Conservation (phyloP, 2,113 vertebrate genomes). For the Chamaetylas fuelleborni region DNA sequence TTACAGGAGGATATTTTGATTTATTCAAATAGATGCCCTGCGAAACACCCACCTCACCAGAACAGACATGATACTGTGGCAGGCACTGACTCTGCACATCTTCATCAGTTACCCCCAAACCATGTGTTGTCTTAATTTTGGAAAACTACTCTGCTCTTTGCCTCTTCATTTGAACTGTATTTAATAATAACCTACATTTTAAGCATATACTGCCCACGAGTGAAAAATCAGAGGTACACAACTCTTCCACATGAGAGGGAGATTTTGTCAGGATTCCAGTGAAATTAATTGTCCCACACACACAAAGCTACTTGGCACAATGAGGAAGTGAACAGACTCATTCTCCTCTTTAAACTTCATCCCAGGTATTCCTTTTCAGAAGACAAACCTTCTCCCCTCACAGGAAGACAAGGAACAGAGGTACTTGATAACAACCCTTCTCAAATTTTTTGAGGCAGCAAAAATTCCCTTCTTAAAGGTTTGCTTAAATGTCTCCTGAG, state of each 20-base stretch:
- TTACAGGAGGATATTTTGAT: conserved; percentile 23
- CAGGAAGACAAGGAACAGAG: neutral
- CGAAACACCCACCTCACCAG: neutral
- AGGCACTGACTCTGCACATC: neutral
- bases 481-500: neutral
- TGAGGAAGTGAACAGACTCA: neutral
- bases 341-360: neutral
- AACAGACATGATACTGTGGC: neutral
- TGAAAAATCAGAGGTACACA: neutral
- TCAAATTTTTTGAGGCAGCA: neutral
- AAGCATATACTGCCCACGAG: neutral
- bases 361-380: neutral
- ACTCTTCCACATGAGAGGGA: neutral
- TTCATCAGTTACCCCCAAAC: neutral
- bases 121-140: neutral
- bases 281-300: neutral
- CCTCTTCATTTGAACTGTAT: neutral
- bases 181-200: neutral
- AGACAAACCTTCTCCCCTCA: neutral
- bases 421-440: neutral
- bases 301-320: neutral
- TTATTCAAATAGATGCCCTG: neutral
- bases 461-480: neutral
- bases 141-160: neutral
- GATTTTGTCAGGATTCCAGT: neutral